Conservation (phyloP, 1,140 invertebrate species). For the Drosophila repletoides region DNA sequence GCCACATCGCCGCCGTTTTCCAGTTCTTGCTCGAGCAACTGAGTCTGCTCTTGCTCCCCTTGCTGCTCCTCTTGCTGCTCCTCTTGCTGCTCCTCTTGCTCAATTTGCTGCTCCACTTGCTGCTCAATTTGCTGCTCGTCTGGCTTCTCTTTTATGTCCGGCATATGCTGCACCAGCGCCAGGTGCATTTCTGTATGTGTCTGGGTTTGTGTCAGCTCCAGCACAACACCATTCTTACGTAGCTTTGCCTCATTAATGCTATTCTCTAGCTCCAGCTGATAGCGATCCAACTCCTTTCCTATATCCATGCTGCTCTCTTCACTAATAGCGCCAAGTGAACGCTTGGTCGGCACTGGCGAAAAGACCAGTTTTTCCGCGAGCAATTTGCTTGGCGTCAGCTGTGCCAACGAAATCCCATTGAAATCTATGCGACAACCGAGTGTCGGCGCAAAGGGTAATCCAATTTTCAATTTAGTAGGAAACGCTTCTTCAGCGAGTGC, state of each 20-base stretch:
- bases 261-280: slow-evolving; percentile 81
- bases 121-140: not conserved
- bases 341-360: slow-evolving; percentile 60
- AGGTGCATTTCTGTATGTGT: slow-evolving; percentile 18
- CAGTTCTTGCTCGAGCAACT: not conserved
- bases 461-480: slow-evolving; percentile 63
- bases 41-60: slow-evolving; percentile 1
- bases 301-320: slow-evolving; percentile 79
- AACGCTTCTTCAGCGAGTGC: slow-evolving; percentile 35
- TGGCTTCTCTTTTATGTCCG: too few species aligned
- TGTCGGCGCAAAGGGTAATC: slow-evolving; percentile 71
- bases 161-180: slow-evolving; percentile 12
- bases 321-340: slow-evolving; percentile 68
- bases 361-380: slow-evolving; percentile 77
- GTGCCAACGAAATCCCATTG: slow-evolving; percentile 59
- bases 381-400: slow-evolving; percentile 74
- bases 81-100: slow-evolving; percentile 2
- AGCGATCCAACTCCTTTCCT: slow-evolving; percentile 79
- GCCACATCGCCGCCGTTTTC: slow-evolving; percentile 57
- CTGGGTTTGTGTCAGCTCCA: slow-evolving; percentile 42
- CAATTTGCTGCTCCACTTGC: slow-evolving; percentile 37
- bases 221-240: slow-evolving; percentile 52
- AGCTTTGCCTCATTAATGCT: slow-evolving; percentile 82
- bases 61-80: slow-evolving; percentile 4
- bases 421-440: slow-evolving; percentile 80